A percentile compares a stretch with the other conserved stretches of the same genome.
phyloP scores from a whole-genome alignment of 2,113 vertebrate genomes.

The Murina feae region DNA sequence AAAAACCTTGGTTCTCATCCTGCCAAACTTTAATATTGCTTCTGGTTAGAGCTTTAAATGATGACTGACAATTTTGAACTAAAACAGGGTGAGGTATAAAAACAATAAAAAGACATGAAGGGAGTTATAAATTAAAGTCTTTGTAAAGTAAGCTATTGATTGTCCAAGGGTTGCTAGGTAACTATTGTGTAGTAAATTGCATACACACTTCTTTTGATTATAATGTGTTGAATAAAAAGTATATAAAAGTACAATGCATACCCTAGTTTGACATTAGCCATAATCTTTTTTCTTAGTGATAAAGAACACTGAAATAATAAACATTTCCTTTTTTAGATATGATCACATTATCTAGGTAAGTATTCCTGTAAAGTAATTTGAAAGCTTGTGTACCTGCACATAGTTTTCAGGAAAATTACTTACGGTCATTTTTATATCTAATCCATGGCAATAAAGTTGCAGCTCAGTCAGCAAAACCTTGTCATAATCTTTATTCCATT shows the following conservation, averaged over 20 bases:
- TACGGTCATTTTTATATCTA: constrained; percentile 48
- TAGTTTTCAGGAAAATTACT: constrained; percentile 50
- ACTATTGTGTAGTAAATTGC: constrained; percentile 27
- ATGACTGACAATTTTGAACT: constrained; percentile 37
- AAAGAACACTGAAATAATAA: constrained; percentile 22
- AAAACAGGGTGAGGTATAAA: not conserved
- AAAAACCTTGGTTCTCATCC: not conserved
- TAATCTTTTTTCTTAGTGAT: not conserved
- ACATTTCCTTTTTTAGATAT: not conserved
- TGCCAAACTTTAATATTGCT: not conserved
- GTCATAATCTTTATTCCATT: not conserved
- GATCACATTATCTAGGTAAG: not conserved
- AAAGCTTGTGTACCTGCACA: constrained; percentile 36
- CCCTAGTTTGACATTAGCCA: not conserved
- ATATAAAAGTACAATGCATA: not conserved
- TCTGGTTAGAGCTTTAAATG: not conserved
- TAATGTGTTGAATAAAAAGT: constrained; percentile 34
- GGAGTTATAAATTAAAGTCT: constrained; percentile 4
- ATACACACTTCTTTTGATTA: constrained; percentile 12
- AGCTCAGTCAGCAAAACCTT: constrained; percentile 9
- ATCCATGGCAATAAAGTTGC: constrained; percentile 33
- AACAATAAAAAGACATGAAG: not conserved
- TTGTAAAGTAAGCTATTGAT: constrained; percentile 25
- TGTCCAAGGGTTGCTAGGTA: constrained; percentile 8
- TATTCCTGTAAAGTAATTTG: constrained; percentile 26